Evolutionary conservation across 2,797 vertebrate genomes (phyloP).

Genomic region (Falco biarmicus): DNA sequence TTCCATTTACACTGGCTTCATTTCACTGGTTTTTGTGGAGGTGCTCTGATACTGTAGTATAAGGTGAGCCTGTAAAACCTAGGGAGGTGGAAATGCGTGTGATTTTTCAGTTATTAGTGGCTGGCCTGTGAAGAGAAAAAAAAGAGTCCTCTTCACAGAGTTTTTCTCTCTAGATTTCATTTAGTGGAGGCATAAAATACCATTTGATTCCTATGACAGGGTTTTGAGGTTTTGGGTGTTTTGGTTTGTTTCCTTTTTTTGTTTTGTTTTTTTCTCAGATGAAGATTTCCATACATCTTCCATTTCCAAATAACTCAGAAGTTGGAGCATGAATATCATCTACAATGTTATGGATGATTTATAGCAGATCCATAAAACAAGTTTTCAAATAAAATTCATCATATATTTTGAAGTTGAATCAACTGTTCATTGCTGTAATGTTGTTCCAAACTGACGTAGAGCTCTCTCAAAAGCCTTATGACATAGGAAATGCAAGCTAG

Average conservation of each 20-base stretch:
- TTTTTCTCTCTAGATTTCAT: neutral
- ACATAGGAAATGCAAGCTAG: neutral
- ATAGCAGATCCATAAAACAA: neutral
- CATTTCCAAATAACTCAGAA: neutral
- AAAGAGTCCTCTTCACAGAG: neutral
- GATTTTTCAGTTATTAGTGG: conserved; percentile 1
- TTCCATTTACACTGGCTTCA: neutral
- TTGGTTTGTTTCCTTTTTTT: neutral
- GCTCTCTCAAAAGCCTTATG: neutral
- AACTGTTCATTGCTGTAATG: neutral
- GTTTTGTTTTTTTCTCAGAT: neutral
- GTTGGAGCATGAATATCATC: neutral
- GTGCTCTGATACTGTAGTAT: neutral
- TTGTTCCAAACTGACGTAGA: neutral
- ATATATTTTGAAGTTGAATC: neutral
- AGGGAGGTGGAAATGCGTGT: neutral
- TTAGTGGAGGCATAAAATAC: neutral
- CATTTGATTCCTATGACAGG: neutral
- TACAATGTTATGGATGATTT: neutral
- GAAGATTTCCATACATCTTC: neutral
- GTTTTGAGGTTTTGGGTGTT: neutral
- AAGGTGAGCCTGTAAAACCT: neutral
- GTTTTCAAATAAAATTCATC: neutral
- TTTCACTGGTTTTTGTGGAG: neutral
- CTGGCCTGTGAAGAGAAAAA: neutral